These are phyloP conservation scores for Linnaemya tessellans DNA, from an alignment of 2,888 invertebrate species.

Conservation along the genomic window DNA sequence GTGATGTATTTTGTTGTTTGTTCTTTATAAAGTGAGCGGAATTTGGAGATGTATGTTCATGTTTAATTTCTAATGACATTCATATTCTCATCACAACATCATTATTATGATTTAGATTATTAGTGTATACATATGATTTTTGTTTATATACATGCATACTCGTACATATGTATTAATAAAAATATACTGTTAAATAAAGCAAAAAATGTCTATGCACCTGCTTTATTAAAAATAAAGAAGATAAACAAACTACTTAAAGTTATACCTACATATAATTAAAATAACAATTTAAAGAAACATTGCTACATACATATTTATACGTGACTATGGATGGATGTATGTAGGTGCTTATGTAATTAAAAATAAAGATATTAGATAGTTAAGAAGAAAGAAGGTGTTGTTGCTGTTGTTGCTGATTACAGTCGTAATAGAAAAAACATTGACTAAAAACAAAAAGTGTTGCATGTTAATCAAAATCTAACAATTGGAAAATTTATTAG, in stretches of 20 bases:
- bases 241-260: background rate
- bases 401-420: background rate
- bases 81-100: conserved; percentile 27
- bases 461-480: conserved; percentile 20
- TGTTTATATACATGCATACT: background rate
- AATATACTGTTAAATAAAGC: conserved; percentile 35
- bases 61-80: conserved; percentile 13
- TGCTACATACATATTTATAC: background rate
- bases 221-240: conserved; percentile 28
- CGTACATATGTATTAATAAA: conserved; percentile 17
- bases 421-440: background rate
- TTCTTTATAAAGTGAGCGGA: conserved; percentile 13
- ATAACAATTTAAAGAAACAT: background rate
- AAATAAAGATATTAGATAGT: background rate
- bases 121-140: conserved; percentile 13
- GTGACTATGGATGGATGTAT: too few relatives aligned
- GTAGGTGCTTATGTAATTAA: background rate
- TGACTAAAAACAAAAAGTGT: conserved; percentile 27
- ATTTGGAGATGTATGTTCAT: conserved; percentile 1
- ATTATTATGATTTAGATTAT: conserved; percentile 20
- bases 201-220: conserved; percentile 60
- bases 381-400: background rate
- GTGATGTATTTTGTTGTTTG: conserved; percentile 5
- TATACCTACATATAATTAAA: background rate
- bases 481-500: conserved; percentile 51